phyloP scores from a whole-genome alignment of 2,797 vertebrate species.

The Harpagifer antarcticus region DNA sequence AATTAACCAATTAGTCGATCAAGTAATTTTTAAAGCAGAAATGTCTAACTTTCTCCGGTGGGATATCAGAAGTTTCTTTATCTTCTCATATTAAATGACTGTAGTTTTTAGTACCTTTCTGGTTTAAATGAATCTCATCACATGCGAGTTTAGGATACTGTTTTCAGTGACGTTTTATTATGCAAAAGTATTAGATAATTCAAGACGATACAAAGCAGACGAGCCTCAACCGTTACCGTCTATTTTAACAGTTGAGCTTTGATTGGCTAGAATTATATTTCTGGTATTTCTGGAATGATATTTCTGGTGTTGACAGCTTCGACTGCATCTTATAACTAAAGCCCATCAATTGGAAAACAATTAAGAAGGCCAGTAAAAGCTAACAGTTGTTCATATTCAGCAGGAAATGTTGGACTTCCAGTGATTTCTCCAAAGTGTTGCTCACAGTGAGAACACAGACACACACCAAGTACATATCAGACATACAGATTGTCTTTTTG shows the following conservation, averaged over 20 bases:
- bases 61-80: too few species aligned
- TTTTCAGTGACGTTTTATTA: too few species aligned
- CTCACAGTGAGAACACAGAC: conserved; percentile 21
- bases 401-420: not conserved
- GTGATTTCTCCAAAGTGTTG: conserved; percentile 1
- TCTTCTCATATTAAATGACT: too few species aligned
- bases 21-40: too few species aligned
- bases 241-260: not conserved
- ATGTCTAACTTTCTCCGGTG: too few species aligned
- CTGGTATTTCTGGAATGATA: not conserved
- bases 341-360: too few species aligned
- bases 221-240: too few species aligned
- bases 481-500: not conserved
- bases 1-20: not conserved
- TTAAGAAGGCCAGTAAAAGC: not conserved
- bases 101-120: too few species aligned
- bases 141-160: not conserved
- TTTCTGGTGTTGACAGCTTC: not conserved
- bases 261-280: not conserved
- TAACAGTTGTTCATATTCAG: not conserved
- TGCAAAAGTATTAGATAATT: not conserved
- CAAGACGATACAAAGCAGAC: not conserved
- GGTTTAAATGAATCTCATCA: not conserved
- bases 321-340: not conserved
- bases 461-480: too few species aligned